Conservation (phyloP, 2,888 invertebrate genomes). For the Spatulosminthurus flaviceps region DNA sequence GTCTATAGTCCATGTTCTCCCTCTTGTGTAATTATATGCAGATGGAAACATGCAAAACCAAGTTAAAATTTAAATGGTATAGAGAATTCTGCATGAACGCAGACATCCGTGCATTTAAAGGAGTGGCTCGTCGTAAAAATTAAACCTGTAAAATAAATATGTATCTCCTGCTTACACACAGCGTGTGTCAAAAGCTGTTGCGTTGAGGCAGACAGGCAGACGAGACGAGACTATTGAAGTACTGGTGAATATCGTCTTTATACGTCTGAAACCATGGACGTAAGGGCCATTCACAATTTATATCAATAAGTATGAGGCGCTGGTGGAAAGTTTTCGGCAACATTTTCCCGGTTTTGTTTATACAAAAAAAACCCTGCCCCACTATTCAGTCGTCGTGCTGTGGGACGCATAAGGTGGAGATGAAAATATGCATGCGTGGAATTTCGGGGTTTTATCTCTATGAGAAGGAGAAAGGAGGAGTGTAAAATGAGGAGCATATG, state of each 20-base stretch:
- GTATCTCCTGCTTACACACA: neutral
- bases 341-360: neutral
- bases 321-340: neutral
- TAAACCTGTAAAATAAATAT: neutral
- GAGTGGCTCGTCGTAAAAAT: neutral
- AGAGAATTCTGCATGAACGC: neutral
- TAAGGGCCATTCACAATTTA: neutral
- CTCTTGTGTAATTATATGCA: neutral
- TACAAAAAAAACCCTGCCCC: neutral
- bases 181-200: no score
- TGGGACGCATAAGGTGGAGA: neutral
- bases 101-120: slow-evolving; percentile 3
- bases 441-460: neutral
- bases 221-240: neutral
- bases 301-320: slow-evolving; percentile 1
- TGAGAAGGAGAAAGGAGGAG: neutral
- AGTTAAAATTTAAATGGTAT: slow-evolving; percentile 14
- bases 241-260: neutral
- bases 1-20: neutral
- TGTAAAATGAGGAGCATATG: neutral
- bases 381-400: neutral
- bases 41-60: neutral
- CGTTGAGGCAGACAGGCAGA: neutral
- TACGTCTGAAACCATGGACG: neutral
- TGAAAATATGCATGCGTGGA: neutral